Base-by-base conservation (phyloP, 2,113 vertebrate genomes). In the Nesogale talazaci region DNA sequence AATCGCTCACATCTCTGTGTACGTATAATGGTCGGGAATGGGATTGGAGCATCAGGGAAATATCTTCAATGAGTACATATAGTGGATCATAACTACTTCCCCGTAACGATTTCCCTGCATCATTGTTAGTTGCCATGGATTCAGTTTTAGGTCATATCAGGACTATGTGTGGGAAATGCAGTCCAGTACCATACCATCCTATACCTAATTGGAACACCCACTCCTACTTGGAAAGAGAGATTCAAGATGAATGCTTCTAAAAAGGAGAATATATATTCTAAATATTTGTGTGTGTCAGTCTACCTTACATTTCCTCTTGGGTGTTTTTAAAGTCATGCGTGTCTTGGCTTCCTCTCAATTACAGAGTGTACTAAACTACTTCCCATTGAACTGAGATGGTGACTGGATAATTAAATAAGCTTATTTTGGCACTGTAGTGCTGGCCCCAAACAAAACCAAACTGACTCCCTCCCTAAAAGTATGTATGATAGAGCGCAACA, bases 21-120 rank as follows among this genome's bases (percentile, higher is more conserved):
- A 20, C 61, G n/a, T 2, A 20, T 12, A 2, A 4, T 9, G 57
- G 14, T 2, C 11, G 0, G 0, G 1, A 19, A 0, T 42, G n/a
- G 20, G 4, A 38, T 9, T 38, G 11, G 34, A 46, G 46, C 16
- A 10, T 59, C 36, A 85, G 56, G 46, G 6, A 29, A 17, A 16
- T 23, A 36, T 42, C 38, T 86, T 46, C 12, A 2, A 86, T 59
- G 90, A 92, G 61, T 38, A 25, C n/a, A 25, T 38, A 38, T 1
- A 0, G 15, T 69, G 23, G 46, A 61, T 61, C 19, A 61, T 4
- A 23, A 61, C 22, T 6, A 61, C 22, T 61, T 61, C 3, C 12
- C 16, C 56, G 16, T n/a, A n/a, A n/a, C n/a, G n/a, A n/a, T n/a
- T n/a, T n/a, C n/a, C n/a, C 46, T 52, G 10, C 14, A 12, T 52